Conservation (phyloP, 2,113 vertebrate genomes). For the Prunella himalayana region DNA sequence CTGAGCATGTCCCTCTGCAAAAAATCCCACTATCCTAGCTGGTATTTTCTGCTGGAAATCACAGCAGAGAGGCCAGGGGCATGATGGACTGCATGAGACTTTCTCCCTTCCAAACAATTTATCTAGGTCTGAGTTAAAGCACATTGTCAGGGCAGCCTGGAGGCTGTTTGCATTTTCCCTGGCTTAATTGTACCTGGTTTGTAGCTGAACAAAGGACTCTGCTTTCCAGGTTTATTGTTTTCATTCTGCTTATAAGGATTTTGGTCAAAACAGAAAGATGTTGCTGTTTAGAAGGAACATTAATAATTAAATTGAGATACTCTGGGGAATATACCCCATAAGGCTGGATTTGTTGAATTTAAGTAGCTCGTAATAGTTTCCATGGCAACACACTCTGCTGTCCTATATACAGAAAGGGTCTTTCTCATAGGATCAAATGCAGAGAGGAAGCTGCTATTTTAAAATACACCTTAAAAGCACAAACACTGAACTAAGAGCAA, state of each 20-base stretch:
- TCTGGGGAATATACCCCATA: neutral
- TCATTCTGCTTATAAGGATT: neutral
- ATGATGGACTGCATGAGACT: neutral
- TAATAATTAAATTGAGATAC: conserved; percentile 31
- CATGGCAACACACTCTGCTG: conserved; percentile 49
- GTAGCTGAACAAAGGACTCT: neutral
- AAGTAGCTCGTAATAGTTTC: conserved; percentile 43
- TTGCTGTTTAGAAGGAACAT: conserved; percentile 13
- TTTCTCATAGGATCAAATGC: neutral
- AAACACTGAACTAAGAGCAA: neutral
- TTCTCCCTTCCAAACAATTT: neutral
- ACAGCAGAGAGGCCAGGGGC: neutral
- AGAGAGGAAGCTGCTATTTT: neutral
- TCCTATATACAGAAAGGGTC: conserved; percentile 22
- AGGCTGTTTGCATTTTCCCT: neutral
- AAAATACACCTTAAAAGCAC: neutral
- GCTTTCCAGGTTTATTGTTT: neutral
- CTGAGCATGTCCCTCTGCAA: neutral
- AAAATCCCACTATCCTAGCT: neutral
- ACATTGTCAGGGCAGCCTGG: neutral
- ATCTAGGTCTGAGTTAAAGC: neutral
- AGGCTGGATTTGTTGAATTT: conserved; percentile 26
- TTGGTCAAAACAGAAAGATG: neutral
- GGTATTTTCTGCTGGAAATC: neutral
- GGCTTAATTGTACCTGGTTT: neutral